Percentiles rank a stretch among this genome's conserved stretches.
phyloP scores from a whole-genome alignment of 1,140 invertebrate species.

The Hylaeus volcanicus region DNA sequence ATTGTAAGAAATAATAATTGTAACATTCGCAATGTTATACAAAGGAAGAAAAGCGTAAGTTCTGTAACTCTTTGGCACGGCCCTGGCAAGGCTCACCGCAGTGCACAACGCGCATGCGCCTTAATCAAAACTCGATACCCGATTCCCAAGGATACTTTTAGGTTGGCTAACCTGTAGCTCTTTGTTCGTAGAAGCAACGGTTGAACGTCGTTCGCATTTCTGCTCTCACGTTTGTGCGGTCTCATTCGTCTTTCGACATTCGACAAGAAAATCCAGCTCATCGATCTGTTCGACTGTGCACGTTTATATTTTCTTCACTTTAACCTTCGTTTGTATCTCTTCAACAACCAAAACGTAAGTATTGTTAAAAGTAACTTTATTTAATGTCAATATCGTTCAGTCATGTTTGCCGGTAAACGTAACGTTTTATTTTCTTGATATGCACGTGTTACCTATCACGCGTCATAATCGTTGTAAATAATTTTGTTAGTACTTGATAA shows the following conservation, averaged over 20 bases:
- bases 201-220: conserved; percentile 10
- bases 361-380: neutral
- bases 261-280: neutral
- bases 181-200: conserved; percentile 30
- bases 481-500: neutral
- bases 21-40: too few species aligned
- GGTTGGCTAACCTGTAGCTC: conserved; percentile 18
- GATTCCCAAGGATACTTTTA: conserved; percentile 23
- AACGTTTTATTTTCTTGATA: conserved; percentile 8
- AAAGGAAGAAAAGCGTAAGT: too few species aligned
- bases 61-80: neutral
- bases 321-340: neutral
- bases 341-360: conserved; percentile 23
- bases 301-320: neutral
- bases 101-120: conserved; percentile 2
- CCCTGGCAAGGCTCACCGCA: neutral
- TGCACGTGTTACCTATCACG: neutral
- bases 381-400: neutral
- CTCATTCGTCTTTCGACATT: conserved; percentile 15
- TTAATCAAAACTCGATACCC: conserved; percentile 19
- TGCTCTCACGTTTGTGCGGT: neutral
- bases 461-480: neutral
- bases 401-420: conserved; percentile 31
- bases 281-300: neutral
- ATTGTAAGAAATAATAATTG: too few species aligned